phyloP scores from a whole-genome alignment of 1,140 invertebrate species.

The Diploscapter pachys region DNA sequence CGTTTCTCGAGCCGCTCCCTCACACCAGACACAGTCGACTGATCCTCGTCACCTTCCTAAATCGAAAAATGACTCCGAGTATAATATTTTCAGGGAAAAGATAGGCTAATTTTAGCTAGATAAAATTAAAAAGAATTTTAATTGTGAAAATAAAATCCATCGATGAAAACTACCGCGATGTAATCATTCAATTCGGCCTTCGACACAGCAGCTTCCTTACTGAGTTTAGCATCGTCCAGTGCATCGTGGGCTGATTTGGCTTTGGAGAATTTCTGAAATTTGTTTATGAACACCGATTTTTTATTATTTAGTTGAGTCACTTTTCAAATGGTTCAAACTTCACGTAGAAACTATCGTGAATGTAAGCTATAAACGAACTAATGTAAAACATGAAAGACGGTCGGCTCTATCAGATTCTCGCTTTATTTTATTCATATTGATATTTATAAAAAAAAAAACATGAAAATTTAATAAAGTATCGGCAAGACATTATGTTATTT shows the following conservation, averaged over 20 bases:
- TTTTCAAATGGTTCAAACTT: background rate
- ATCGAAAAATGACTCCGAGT: background rate
- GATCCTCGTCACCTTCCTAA: constrained; percentile 1
- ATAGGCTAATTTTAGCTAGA: background rate
- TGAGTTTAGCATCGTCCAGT: constrained; percentile 82
- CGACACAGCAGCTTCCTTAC: constrained; percentile 52
- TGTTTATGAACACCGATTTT: constrained; percentile 10
- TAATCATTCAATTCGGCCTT: constrained; percentile 48
- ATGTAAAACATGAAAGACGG: too few species aligned
- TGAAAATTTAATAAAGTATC: background rate
- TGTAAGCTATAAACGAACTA: too few species aligned
- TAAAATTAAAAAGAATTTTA: too few species aligned
- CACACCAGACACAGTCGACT: constrained; percentile 1
- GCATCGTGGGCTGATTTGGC: constrained; percentile 77
- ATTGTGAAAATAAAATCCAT: too few species aligned
- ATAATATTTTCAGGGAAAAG: background rate
- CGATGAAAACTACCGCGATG: constrained; percentile 56
- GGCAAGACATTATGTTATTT: too few species aligned
- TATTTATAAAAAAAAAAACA: background rate
- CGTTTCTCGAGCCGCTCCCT: constrained; percentile 19
- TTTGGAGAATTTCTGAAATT: constrained; percentile 59
- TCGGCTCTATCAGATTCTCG: constrained; percentile 31
- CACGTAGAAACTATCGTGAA: too few species aligned
- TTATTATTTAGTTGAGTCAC: background rate
- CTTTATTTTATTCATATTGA: background rate